Evolutionary conservation across 2,888 invertebrate species (phyloP).

Genomic region (Cephus runcator): DNA sequence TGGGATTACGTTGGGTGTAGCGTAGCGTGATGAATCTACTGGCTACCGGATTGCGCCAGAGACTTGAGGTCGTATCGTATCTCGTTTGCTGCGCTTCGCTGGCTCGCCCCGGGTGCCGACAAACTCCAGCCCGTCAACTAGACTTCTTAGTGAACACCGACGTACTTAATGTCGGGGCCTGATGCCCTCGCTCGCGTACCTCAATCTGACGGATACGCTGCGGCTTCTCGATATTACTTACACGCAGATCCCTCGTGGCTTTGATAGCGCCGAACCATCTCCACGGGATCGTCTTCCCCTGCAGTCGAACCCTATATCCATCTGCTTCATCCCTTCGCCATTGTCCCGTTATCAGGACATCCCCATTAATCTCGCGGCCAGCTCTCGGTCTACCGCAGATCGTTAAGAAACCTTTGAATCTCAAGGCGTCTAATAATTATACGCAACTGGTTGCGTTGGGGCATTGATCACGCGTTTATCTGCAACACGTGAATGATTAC

Average conservation of each 20-base stretch:
- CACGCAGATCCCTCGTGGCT: not conserved
- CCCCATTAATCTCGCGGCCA: not conserved
- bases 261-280: not conserved
- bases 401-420: not conserved
- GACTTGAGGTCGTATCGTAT: slow-evolving; percentile 29
- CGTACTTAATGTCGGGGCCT: slow-evolving; percentile 17
- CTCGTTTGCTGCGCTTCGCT: slow-evolving; percentile 33
- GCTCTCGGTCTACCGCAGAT: not conserved
- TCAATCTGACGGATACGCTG: not conserved
- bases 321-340: not conserved
- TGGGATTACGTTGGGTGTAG: slow-evolving; percentile 23
- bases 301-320: not conserved
- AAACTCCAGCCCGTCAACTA: slow-evolving; percentile 28
- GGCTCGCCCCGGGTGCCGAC: slow-evolving; percentile 36
- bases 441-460: not conserved
- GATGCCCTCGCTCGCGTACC: not conserved
- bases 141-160: slow-evolving; percentile 19
- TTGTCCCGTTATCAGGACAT: not conserved
- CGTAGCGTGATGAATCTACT: slow-evolving; percentile 30
- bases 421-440: not conserved
- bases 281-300: not conserved
- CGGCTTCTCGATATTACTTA: not conserved
- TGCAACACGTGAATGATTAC: not conserved
- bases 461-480: not conserved
- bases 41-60: slow-evolving; percentile 30